phyloP scores from a whole-genome alignment of 1,140 invertebrate genomes.

The Octopus sinensis region DNA sequence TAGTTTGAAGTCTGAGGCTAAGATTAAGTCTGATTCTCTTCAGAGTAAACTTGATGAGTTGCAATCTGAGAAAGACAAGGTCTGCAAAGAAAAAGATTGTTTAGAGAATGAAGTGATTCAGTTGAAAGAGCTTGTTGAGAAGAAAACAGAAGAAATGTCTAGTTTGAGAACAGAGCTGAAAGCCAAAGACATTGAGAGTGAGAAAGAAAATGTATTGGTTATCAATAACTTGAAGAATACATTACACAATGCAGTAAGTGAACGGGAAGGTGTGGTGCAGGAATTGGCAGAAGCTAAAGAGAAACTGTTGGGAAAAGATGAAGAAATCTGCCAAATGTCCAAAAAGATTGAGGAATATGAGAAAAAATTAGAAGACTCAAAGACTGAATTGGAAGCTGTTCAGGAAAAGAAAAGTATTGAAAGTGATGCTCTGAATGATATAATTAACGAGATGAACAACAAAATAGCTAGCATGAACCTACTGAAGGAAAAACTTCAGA shows the following conservation, averaged over 20 bases:
- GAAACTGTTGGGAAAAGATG: constrained; percentile 13
- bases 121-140: constrained; percentile 19
- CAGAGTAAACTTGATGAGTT: background rate
- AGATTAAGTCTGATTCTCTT: background rate
- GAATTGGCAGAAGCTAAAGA: constrained; percentile 16
- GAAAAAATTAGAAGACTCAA: constrained; percentile 17
- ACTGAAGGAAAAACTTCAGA: constrained; percentile 6
- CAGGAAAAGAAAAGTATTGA: constrained; percentile 12
- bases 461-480: constrained; percentile 9
- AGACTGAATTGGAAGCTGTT: background rate
- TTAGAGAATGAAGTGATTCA: constrained; percentile 9
- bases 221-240: constrained; percentile 16
- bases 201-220: constrained; percentile 7
- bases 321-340: constrained; percentile 18
- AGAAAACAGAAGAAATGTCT: constrained; percentile 12
- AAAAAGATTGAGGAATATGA: constrained; percentile 2
- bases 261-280: constrained; percentile 13
- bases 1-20: background rate
- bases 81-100: background rate
- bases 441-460: constrained; percentile 17
- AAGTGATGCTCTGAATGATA: constrained; percentile 17
- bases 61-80: background rate
- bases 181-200: background rate
- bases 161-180: background rate
- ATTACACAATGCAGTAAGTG: constrained; percentile 8